These are phyloP conservation scores for Tolmerus cingulatus DNA, from an alignment of 2,888 invertebrate species.

Conservation along the genomic window DNA sequence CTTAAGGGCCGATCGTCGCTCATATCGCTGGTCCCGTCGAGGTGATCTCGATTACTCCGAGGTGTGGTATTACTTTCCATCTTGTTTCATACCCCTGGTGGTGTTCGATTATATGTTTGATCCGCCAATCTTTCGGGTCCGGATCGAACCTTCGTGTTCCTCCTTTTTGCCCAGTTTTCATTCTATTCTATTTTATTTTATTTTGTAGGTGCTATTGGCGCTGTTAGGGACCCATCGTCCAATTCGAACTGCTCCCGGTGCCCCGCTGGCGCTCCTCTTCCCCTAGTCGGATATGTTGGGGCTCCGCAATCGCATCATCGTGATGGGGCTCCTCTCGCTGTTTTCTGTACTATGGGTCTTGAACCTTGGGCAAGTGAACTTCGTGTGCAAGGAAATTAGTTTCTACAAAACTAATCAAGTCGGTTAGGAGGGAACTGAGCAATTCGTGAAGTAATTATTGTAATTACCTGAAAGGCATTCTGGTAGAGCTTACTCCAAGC, in stretches of 20 bases:
- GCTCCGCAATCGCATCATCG: no score
- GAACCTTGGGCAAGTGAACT: constrained; percentile 41
- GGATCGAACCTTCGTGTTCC: constrained; percentile 13
- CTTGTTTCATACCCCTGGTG: constrained; percentile 44
- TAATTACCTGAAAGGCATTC: constrained; percentile 44
- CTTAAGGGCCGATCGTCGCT: constrained; percentile 35
- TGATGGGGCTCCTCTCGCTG: neutral
- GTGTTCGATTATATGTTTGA: constrained; percentile 48
- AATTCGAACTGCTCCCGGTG: constrained; percentile 12
- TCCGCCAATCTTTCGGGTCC: constrained; percentile 30
- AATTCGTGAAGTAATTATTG: constrained; percentile 49
- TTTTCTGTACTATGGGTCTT: constrained; percentile 7
- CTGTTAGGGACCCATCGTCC: neutral
- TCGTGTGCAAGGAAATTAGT: constrained; percentile 49
- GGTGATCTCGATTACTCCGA: constrained; percentile 42
- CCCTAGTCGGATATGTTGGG: neutral
- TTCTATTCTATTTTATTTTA: neutral
- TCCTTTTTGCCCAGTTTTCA: neutral
- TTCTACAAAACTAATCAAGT: constrained; percentile 48
- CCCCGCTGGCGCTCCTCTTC: neutral
- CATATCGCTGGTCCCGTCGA: constrained; percentile 2
- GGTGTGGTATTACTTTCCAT: constrained; percentile 49
- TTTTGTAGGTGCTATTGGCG: neutral
- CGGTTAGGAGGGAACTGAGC: constrained; percentile 42
- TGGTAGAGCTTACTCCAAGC: constrained; percentile 2